Evolutionary conservation across 2,888 invertebrate genomes (phyloP).

Genomic region (Pomacea canaliculata): DNA sequence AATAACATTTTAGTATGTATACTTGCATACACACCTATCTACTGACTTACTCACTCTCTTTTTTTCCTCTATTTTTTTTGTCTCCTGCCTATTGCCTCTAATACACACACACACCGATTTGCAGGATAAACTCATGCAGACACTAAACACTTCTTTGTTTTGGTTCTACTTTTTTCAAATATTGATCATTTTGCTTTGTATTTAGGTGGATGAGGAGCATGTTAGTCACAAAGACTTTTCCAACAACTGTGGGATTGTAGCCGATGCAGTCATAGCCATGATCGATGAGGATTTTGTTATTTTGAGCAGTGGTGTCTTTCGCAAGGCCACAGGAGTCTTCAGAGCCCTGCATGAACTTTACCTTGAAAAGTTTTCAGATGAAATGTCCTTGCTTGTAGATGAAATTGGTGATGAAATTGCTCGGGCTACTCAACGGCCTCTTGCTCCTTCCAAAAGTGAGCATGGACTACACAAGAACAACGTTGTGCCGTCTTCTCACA

Average conservation of each 20-base stretch:
- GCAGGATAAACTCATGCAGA: no score
- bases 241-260: slow-evolving; percentile 51
- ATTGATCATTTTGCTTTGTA: neutral
- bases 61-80: no score
- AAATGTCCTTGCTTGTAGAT: slow-evolving; percentile 59
- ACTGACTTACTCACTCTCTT: no score
- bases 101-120: no score
- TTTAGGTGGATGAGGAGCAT: slow-evolving; percentile 41
- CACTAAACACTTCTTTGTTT: no score
- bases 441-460: slow-evolving; percentile 44
- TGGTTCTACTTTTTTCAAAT: no score
- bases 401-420: slow-evolving; percentile 60
- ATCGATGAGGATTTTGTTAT: slow-evolving; percentile 64
- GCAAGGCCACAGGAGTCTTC: slow-evolving; percentile 54
- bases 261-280: slow-evolving; percentile 57
- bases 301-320: slow-evolving; percentile 60
- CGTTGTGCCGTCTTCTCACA: slow-evolving; percentile 9
- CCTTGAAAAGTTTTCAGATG: slow-evolving; percentile 63
- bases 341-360: slow-evolving; percentile 62
- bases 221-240: slow-evolving; percentile 51
- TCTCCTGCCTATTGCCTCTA: no score
- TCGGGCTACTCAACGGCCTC: slow-evolving; percentile 29
- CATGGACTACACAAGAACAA: slow-evolving; percentile 32
- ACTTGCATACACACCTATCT: no score
- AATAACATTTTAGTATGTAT: no score